phyloP scores from a whole-genome alignment of 2,797 vertebrate species.

The Cyprinella venusta region DNA sequence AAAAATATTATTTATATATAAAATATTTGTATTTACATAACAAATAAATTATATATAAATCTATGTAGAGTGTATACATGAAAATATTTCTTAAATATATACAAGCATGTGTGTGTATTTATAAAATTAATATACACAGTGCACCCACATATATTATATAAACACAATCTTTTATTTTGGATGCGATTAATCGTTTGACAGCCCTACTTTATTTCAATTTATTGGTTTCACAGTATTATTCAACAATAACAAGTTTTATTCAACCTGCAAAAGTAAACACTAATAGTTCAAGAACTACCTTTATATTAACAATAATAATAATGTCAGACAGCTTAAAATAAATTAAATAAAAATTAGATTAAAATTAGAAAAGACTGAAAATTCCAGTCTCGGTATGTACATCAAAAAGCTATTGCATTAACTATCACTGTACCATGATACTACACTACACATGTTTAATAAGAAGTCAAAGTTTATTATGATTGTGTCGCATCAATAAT shows the following conservation, averaged over 20 bases:
- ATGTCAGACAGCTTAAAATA: neutral
- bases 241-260: neutral
- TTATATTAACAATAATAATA: neutral
- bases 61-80: too few relatives aligned
- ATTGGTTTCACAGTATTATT: neutral
- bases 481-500: neutral
- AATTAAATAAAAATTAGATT: too few relatives aligned
- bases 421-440: neutral
- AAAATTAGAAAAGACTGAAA: neutral
- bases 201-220: neutral
- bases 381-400: neutral
- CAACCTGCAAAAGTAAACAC: conserved; percentile 17
- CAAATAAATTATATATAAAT: too few relatives aligned
- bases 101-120: too few relatives aligned
- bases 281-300: neutral
- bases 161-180: too few relatives aligned
- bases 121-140: too few relatives aligned
- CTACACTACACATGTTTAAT: too few relatives aligned
- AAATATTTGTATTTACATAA: too few relatives aligned
- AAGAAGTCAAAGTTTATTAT: neutral
- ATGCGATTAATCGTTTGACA: too few relatives aligned
- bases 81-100: too few relatives aligned
- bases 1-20: too few relatives aligned
- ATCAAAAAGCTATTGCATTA: neutral
- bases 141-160: too few relatives aligned